phyloP scores from a whole-genome alignment of 2,888 invertebrate genomes.

The Rosalia funebris region DNA sequence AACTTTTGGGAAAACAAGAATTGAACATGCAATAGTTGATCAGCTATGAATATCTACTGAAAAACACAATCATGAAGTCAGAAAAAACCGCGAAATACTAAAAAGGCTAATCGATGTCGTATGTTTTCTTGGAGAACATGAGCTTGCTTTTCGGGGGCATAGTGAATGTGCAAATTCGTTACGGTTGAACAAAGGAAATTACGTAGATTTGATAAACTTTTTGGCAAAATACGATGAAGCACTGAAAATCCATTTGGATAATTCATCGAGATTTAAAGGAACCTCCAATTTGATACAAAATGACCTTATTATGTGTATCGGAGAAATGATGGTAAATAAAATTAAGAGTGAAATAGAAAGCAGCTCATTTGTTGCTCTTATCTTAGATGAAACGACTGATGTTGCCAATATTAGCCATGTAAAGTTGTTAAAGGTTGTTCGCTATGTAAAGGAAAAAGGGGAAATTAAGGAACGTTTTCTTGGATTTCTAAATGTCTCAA shows the following conservation, averaged over 20 bases:
- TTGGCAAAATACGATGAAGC: not conserved
- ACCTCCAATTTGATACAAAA: not conserved
- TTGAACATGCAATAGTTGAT: not conserved
- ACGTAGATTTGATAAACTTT: not conserved
- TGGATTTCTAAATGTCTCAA: not conserved
- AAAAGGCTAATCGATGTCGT: not conserved
- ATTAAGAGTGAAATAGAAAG: not conserved
- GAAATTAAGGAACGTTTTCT: not conserved
- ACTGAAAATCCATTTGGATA: not conserved
- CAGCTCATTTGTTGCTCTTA: not conserved
- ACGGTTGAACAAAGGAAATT: not conserved
- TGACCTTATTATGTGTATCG: not conserved
- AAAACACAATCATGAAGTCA: not conserved
- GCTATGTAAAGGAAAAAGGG: not conserved
- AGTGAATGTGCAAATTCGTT: not conserved
- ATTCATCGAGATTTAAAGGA: not conserved
- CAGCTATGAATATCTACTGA: not conserved
- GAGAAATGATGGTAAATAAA: not conserved
- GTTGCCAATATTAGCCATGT: not conserved
- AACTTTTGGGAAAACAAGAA: not conserved
- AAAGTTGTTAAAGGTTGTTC: not conserved
- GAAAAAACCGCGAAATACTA: not conserved
- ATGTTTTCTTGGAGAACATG: not conserved
- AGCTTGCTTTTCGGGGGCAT: not conserved
- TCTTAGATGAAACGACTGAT: not conserved